Conservation (phyloP, 2,888 invertebrate species). For the Nowickia ferox region DNA sequence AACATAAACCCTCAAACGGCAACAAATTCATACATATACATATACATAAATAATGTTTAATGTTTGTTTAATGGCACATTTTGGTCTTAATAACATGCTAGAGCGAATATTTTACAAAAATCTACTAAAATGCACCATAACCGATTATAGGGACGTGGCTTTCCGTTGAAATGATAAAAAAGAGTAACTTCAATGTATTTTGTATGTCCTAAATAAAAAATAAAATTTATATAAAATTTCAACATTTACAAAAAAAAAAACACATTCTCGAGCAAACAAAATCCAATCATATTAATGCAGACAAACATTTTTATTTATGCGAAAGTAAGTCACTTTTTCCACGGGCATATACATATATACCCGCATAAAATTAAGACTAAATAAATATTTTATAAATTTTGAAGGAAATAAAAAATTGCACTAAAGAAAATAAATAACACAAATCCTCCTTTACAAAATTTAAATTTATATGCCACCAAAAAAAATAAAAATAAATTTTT, state of each 20-base stretch:
- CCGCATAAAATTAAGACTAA: neutral
- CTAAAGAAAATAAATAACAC: neutral
- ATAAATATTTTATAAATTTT: slow-evolving; percentile 28
- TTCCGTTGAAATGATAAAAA: neutral
- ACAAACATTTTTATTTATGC: slow-evolving; percentile 42
- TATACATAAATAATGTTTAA: slow-evolving; percentile 68
- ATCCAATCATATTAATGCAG: slow-evolving; percentile 62
- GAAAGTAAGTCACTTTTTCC: slow-evolving; percentile 24
- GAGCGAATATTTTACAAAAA: neutral
- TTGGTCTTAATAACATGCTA: neutral
- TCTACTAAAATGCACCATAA: slow-evolving; percentile 14
- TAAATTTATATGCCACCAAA: neutral
- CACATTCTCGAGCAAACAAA: slow-evolving; percentile 28
- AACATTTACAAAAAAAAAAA: neutral
- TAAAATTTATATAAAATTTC: too few relatives aligned
- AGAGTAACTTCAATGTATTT: slow-evolving; percentile 15
- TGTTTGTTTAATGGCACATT: slow-evolving; percentile 63
- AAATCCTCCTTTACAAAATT: neutral
- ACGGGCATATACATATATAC: neutral
- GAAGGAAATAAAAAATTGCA: neutral
- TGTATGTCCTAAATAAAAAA: slow-evolving; percentile 24
- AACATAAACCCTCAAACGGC: slow-evolving; percentile 47
- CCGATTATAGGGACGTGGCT: slow-evolving; percentile 1
- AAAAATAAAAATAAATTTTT: too few relatives aligned
- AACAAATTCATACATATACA: slow-evolving; percentile 26